These are phyloP conservation scores for Tromatobia lineatoria DNA, from an alignment of 2,888 invertebrate species.

Conservation along the genomic window DNA sequence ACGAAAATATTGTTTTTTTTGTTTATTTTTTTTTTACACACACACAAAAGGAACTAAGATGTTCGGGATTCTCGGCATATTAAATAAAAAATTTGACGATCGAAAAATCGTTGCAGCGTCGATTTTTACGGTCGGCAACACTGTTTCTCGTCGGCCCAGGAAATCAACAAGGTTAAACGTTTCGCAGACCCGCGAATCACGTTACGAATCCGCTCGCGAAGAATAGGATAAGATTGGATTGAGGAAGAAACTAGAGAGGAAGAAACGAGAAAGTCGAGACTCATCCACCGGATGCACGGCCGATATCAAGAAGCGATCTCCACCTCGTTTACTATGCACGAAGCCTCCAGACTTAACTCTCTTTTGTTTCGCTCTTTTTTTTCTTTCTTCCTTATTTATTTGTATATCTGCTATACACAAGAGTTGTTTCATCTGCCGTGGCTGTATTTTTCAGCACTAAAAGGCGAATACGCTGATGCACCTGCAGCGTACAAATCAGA, in stretches of 20 bases:
- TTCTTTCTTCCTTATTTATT: background rate
- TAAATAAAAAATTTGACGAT: background rate
- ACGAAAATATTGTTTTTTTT: background rate
- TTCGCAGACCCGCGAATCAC: conserved; percentile 16
- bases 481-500: background rate
- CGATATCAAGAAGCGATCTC: conserved; percentile 54
- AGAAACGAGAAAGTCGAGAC: conserved; percentile 43
- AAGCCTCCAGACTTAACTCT: conserved; percentile 27
- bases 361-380: conserved; percentile 19
- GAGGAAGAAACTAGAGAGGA: background rate
- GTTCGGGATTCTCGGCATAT: too few relatives aligned
- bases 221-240: conserved; percentile 15
- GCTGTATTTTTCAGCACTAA: background rate
- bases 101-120: background rate
- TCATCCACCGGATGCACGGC: conserved; percentile 48
- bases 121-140: background rate
- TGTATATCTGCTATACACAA: conserved; percentile 5
- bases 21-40: too few relatives aligned
- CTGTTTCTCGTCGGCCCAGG: background rate
- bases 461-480: background rate
- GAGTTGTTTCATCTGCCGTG: background rate
- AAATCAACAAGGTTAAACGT: background rate
- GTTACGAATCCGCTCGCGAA: conserved; percentile 18
- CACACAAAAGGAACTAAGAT: too few relatives aligned
- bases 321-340: conserved; percentile 38